Base-by-base conservation (phyloP, 2,113 vertebrate species). In the Burhinus oedicnemus region DNA sequence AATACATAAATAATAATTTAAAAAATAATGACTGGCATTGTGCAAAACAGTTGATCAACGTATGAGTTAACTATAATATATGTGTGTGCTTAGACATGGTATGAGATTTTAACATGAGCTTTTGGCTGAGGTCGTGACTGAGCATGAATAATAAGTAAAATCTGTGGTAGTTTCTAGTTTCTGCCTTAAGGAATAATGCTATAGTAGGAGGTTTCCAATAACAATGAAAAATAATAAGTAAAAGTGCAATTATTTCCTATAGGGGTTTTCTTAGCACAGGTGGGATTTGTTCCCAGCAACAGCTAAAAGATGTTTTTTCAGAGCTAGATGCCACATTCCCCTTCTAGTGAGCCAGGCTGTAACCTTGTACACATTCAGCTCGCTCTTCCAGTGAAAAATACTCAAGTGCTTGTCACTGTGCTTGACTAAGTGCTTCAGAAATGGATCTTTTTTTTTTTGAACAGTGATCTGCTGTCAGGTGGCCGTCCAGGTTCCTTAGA, bases 111-210 rank as follows among this genome's bases (percentile, higher is more conserved):
- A 70, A 77, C 75, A 13, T 20, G n/a, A 83, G 58, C 29, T 93
- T 91, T 92, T 86, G 66, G 36, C 82, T 93, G 75, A 70, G 79
- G 71, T 83, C 1, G 0, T 92, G 85, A 80, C 68, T 89, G 55
- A 92, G 60, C 90, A 81, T 66, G 75, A 93, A 93, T 91, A 94
- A 54, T 74, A 89, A 64, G 76, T 90, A 77, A 83, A 92, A 88
- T 86, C 83, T 90, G 55, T 70, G 44, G 42, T 83, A 55, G 62
- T 89, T 94, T 92, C 72, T 74, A 54, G 55, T 90, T 92, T 95
- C 79, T 95, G 89, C 92, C 82, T 77, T 81, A 83, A 90, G 78
- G 82, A 92, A 80, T 88, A 90, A 83, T 80, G n/a, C 82, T 85
- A 5, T 65, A 76, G 61, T 55, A 85, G 78, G 30, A 72, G 76